Percentiles rank a stretch among this genome's conserved stretches.
Conservation (phyloP, 2,888 invertebrate species). For the Hedychridium roseum region DNA sequence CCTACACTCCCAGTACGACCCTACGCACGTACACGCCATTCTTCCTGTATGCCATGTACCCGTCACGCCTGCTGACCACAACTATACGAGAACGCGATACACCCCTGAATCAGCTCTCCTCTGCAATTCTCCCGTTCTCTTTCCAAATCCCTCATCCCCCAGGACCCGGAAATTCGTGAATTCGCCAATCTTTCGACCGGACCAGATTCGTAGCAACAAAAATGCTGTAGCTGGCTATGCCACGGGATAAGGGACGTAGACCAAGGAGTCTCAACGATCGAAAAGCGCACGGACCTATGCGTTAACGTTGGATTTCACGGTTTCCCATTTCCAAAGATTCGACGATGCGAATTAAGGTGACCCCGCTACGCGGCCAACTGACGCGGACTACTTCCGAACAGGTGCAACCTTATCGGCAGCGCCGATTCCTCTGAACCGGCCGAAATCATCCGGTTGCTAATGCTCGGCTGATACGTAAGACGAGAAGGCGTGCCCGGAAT, state of each 20-base stretch:
- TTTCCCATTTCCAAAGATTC: too few relatives aligned
- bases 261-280: too few relatives aligned
- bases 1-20: slow-evolving; percentile 33
- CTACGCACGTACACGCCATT: slow-evolving; percentile 44
- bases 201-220: too few relatives aligned
- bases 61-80: slow-evolving; percentile 62
- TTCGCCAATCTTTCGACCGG: neutral
- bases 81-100: slow-evolving; percentile 54
- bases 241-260: too few relatives aligned
- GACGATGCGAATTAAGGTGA: slow-evolving; percentile 37
- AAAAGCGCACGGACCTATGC: too few relatives aligned
- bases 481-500: too few relatives aligned
- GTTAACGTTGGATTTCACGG: too few relatives aligned
- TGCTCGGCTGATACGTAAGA: too few relatives aligned
- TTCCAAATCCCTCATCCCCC: slow-evolving; percentile 20
- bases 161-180: neutral
- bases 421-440: too few relatives aligned
- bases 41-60: too few relatives aligned
- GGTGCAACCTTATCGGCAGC: slow-evolving; percentile 13
- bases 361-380: slow-evolving; percentile 45
- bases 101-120: slow-evolving; percentile 25
- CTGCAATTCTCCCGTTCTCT: slow-evolving; percentile 14
- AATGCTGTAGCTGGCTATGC: too few relatives aligned
- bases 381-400: slow-evolving; percentile 41
- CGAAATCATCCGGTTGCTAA: too few relatives aligned